Evolutionary conservation across 1,140 invertebrate species (phyloP).

Genomic region (Arctopsyche grandis): DNA sequence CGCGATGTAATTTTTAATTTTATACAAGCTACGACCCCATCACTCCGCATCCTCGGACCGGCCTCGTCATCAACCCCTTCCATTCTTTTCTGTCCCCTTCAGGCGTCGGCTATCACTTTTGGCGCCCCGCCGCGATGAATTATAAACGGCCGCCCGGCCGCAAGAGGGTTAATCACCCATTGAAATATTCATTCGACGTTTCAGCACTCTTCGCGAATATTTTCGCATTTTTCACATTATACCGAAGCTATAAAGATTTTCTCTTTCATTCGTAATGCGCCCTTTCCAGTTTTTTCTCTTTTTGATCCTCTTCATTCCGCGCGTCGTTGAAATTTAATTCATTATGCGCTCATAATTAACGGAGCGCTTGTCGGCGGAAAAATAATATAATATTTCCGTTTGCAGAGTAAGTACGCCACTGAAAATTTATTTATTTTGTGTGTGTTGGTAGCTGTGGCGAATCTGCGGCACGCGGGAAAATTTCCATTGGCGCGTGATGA

Average conservation of each 20-base stretch:
- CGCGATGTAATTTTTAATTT: background rate
- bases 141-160: constrained; percentile 7
- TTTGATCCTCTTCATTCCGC: background rate
- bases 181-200: constrained; percentile 30
- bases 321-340: constrained; percentile 1
- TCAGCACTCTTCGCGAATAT: background rate
- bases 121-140: constrained; percentile 12
- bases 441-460: background rate
- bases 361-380: background rate
- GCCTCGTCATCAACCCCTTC: background rate
- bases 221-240: constrained; percentile 30
- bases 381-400: background rate
- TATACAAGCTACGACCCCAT: background rate
- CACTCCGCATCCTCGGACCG: background rate
- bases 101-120: background rate
- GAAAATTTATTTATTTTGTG: background rate
- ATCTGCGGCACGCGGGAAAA: too few relatives aligned
- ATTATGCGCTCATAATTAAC: constrained; percentile 24
- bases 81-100: too few relatives aligned
- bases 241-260: background rate
- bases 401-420: too few relatives aligned
- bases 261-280: background rate
- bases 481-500: too few relatives aligned
- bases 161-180: constrained; percentile 38
- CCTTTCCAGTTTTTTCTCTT: background rate